Evolutionary conservation across 2,888 invertebrate species (phyloP).

Genomic region (Temnothorax ravouxi): DNA sequence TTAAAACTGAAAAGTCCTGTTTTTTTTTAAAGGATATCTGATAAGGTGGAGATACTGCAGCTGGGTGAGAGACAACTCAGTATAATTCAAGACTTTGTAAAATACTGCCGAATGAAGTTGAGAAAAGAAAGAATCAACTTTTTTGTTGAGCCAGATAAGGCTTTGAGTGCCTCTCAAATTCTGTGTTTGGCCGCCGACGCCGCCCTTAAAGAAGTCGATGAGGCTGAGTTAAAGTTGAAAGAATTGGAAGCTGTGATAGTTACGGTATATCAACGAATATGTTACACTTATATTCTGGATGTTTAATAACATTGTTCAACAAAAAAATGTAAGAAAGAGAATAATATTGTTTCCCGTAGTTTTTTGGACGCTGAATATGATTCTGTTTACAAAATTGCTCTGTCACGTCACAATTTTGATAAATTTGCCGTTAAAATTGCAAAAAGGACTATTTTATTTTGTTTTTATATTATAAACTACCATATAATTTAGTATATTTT

Average conservation of each 20-base stretch:
- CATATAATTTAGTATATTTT: too few species aligned
- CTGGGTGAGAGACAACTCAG: conserved; percentile 68
- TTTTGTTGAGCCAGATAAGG: conserved; percentile 70
- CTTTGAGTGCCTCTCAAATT: conserved; percentile 70
- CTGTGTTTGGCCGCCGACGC: conserved; percentile 61
- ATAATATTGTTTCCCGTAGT: too few species aligned
- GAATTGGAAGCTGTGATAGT: conserved; percentile 60
- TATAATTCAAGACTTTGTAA: conserved; percentile 70
- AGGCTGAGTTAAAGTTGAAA: conserved; percentile 60
- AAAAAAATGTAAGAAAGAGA: too few species aligned
- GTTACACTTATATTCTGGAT: neutral
- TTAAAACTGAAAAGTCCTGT: neutral
- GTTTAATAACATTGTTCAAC: too few species aligned
- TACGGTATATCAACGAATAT: conserved; percentile 43
- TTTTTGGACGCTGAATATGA: too few species aligned
- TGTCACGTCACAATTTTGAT: too few species aligned
- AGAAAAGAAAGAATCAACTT: conserved; percentile 64
- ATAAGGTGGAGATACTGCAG: conserved; percentile 63
- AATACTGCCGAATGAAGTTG: conserved; percentile 71
- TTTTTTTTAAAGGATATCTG: conserved; percentile 50
- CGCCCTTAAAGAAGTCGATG: conserved; percentile 70
- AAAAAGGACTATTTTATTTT: too few species aligned
- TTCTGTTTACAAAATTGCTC: too few species aligned
- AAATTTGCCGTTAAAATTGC: too few species aligned
- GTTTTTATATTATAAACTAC: too few species aligned